These are phyloP conservation scores for Carassius gibelio DNA, from an alignment of 2,113 vertebrate species.

Conservation along the genomic window DNA sequence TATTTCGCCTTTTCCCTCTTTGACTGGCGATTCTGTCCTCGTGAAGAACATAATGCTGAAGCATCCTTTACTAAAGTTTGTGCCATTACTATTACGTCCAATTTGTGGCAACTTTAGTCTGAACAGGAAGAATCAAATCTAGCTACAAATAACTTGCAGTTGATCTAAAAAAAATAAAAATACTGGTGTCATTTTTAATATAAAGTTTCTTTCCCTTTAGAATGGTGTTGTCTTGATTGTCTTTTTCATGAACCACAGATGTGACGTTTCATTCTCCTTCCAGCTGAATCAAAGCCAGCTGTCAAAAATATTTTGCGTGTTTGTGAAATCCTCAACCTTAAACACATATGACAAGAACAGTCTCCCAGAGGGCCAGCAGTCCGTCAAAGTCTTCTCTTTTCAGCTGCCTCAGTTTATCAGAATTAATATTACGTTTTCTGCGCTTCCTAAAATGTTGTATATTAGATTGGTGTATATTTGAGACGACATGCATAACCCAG, in stretches of 20 bases:
- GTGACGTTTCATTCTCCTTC: not conserved
- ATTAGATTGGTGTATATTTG: not conserved
- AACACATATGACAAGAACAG: slow-evolving; percentile 32
- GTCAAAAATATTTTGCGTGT: not conserved
- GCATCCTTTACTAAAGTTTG: not conserved
- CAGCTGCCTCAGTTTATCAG: slow-evolving; percentile 2
- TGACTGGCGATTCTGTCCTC: not conserved
- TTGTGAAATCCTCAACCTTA: slow-evolving; percentile 1
- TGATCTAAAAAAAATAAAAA: not conserved
- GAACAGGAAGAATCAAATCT: not conserved
- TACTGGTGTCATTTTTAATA: not conserved
- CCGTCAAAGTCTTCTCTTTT: slow-evolving; percentile 9
- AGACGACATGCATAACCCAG: slow-evolving; percentile 22
- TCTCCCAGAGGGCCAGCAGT: not conserved
- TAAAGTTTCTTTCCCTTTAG: not conserved
- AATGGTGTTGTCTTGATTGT: not conserved
- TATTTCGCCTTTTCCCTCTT: not conserved
- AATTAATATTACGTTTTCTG: slow-evolving; percentile 31
- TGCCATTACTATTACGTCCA: no score
- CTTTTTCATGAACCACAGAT: not conserved
- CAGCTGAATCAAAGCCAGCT: not conserved
- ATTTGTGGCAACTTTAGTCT: not conserved
- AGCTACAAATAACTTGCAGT: not conserved
- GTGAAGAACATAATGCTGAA: not conserved
- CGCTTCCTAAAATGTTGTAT: not conserved